Base-by-base conservation (phyloP, 2,113 vertebrate genomes). In the Microcebus griseorufus region DNA sequence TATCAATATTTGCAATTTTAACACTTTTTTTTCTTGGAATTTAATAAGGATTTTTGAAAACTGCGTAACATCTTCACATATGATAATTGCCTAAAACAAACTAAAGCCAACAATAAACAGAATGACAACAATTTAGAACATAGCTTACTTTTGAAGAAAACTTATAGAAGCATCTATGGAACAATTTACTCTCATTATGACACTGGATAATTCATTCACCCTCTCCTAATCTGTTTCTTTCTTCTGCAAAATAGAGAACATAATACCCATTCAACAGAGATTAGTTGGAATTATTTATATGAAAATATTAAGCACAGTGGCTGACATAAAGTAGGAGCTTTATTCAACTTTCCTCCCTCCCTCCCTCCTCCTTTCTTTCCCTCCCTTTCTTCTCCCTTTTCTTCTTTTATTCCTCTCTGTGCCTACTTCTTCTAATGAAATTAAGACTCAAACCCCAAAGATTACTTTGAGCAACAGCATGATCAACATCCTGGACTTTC, bases 21-120 rank as follows among this genome's bases (percentile, higher is more conserved):
- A 48, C 34, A 91, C 58, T 70, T 94, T 96, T 97, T 96, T 42
- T 91, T 82, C 60, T 93, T 92, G 37, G 65, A 96, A 93, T 96
- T 96, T 89, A 95, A 92, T 82, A 93, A 92, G 51, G 51, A 93
- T 67, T 92, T n/a, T 85, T 92, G 0, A 88, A 94, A 90, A 58
- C 84, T 75, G 16, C 27, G 88, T 86, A 92, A 82, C 67, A 62
- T 97, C 89, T 82, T 96, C 42, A 93, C 62, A 65, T 69, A 65
- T 23, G 80, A 93, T 90, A 94, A 96, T 51, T 91, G 67, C 60
- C 51, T 89, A 92, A 96, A 96, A 96, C 88, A 65, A 92, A 60
- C 51, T 81, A 90, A 93, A 84, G 29, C 17, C 60, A 81, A 53
- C 72, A 96, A 53, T 53, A 53, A 53, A 64, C 53, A 94, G 72